A percentile compares a stretch with the other conserved stretches of the same genome.
phyloP scores from a whole-genome alignment of 2,797 vertebrate genomes.

The Myotis vivesi region DNA sequence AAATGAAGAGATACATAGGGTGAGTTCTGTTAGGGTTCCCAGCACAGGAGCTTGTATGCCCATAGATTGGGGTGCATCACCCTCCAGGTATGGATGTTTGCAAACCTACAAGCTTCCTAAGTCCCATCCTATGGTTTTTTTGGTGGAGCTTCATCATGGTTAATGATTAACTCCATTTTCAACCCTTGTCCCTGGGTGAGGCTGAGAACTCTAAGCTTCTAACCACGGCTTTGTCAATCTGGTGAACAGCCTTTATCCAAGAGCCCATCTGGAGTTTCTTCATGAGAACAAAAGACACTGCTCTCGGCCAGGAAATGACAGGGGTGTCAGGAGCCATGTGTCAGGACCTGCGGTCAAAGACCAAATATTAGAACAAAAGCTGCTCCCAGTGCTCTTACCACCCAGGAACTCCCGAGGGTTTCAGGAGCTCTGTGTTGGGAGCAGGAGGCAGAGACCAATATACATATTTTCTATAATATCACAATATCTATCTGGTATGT shows the following conservation, averaged over 20 bases:
- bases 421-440: not conserved
- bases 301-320: not conserved
- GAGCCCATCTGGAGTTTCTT: not conserved
- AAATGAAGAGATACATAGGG: not conserved
- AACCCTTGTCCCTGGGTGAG: not conserved
- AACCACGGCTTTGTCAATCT: too few species aligned
- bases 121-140: not conserved
- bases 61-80: too few species aligned
- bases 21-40: not conserved
- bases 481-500: not conserved
- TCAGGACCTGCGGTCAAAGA: not conserved
- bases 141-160: not conserved
- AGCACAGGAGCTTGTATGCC: not conserved
- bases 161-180: not conserved
- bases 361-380: not conserved
- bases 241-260: not conserved
- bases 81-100: not conserved
- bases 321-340: not conserved
- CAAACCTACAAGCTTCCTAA: not conserved
- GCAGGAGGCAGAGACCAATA: not conserved
- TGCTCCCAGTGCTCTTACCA: not conserved
- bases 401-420: not conserved
- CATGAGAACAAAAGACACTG: not conserved
- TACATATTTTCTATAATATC: not conserved
- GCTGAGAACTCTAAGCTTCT: not conserved